These are phyloP conservation scores for Catostylus mosaicus DNA, from an alignment of 30 jellyfish, hydroid and myxozoan genomes.

Conservation along the genomic window DNA sequence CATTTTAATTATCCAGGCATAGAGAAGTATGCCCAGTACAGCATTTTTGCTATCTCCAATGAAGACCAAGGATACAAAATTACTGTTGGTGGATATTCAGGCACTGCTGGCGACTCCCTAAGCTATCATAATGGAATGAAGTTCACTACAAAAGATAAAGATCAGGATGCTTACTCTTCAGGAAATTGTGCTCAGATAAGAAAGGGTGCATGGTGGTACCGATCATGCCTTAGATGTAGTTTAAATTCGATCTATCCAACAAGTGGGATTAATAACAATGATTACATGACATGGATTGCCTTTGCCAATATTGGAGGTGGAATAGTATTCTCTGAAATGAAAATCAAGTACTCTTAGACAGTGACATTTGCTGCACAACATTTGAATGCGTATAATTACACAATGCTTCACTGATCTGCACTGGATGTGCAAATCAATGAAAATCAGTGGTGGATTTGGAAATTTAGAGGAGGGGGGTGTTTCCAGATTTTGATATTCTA, in stretches of 20 bases:
- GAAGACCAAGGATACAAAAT: neutral
- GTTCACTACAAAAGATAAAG: neutral
- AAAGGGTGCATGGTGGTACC: neutral
- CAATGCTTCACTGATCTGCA: too few relatives aligned
- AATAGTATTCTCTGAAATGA: slow-evolving; percentile 8
- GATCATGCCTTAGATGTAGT: neutral
- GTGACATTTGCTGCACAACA: too few relatives aligned
- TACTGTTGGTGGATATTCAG: neutral
- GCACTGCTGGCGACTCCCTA: neutral
- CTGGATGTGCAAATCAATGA: too few relatives aligned
- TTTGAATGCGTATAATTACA: too few relatives aligned
- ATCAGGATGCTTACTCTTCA: neutral
- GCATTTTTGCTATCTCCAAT: neutral
- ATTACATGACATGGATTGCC: neutral
- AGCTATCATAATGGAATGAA: neutral
- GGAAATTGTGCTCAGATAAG: neutral
- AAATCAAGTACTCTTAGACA: neutral
- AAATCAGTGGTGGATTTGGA: too few relatives aligned
- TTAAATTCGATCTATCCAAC: neutral
- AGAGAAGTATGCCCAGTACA: too few relatives aligned
- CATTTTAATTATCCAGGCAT: too few relatives aligned
- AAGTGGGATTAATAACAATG: neutral
- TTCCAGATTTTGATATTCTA: too few relatives aligned
- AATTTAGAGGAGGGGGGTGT: too few relatives aligned
- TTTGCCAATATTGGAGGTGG: neutral